Percentiles rank a stretch among this genome's conserved stretches.
These are phyloP conservation scores for Frieseomelitta varia DNA, from an alignment of 1,140 invertebrate genomes.

Conservation along the genomic window DNA sequence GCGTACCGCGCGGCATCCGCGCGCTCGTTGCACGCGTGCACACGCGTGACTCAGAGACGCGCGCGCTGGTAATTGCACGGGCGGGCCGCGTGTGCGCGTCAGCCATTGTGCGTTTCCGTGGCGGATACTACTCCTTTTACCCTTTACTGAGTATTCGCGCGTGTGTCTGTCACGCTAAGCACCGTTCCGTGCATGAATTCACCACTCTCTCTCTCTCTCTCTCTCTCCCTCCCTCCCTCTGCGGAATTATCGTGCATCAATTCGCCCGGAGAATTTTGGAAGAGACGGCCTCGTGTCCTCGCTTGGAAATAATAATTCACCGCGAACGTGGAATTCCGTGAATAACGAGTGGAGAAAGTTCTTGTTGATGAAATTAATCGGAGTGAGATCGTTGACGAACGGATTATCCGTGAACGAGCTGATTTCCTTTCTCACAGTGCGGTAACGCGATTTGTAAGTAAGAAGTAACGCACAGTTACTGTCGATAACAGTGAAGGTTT, in stretches of 20 bases:
- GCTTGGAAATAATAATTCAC: background rate
- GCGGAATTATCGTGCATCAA: background rate
- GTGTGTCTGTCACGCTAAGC: slow-evolving; percentile 24
- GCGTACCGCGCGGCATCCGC: slow-evolving; percentile 14
- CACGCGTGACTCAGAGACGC: slow-evolving; percentile 45
- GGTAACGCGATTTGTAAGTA: no score
- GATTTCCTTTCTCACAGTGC: no score
- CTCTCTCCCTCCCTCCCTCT: background rate
- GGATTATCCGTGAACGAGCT: no score
- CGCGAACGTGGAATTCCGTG: background rate
- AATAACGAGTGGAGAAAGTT: background rate
- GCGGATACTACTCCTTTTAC: slow-evolving; percentile 66
- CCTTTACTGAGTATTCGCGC: slow-evolving; percentile 56
- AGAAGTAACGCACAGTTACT: no score
- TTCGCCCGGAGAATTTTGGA: background rate
- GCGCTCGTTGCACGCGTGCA: slow-evolving; percentile 44
- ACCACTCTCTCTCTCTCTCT: background rate
- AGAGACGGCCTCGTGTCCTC: no score
- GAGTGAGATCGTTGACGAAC: no score
- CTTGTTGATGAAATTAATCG: no score
- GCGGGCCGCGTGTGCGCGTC: slow-evolving; percentile 47
- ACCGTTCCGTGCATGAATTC: background rate
- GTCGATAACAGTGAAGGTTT: no score
- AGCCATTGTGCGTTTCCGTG: slow-evolving; percentile 65
- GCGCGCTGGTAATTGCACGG: slow-evolving; percentile 55